A percentile compares a stretch with the other conserved stretches of the same genome.
Conservation (phyloP, 92 coral and sea anemone species). For the Bergia sp. region DNA sequence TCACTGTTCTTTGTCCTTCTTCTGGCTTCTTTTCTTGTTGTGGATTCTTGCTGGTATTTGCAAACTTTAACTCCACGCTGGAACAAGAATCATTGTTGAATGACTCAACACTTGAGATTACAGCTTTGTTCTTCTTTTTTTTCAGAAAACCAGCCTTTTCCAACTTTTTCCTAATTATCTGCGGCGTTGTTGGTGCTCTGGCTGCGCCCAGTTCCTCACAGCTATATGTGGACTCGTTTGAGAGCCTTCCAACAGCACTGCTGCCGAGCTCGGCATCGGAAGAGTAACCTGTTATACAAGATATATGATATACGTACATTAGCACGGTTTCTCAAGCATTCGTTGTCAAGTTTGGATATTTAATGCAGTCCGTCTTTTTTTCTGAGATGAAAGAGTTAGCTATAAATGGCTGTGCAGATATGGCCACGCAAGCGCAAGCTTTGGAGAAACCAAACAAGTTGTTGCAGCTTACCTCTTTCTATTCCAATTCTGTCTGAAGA, state of each 20-base stretch:
- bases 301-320: background rate
- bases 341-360: too few species aligned
- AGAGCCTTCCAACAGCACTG: background rate
- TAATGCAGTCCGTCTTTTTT: background rate
- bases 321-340: background rate
- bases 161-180: conserved; percentile 16
- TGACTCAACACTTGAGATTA: conserved; percentile 11
- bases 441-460: background rate
- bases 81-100: background rate
- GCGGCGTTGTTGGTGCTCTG: conserved; percentile 37
- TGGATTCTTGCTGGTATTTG: background rate
- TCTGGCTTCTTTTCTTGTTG: background rate
- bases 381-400: background rate
- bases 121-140: background rate
- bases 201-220: background rate
- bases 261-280: conserved; percentile 44
- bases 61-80: background rate
- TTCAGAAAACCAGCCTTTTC: conserved; percentile 19
- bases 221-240: background rate
- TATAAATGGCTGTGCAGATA: background rate
- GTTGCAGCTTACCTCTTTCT: conserved; percentile 13
- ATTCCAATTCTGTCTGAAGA: background rate
- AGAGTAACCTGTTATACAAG: conserved; percentile 36
- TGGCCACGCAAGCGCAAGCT: background rate
- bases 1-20: background rate